Conservation (phyloP, 2,113 vertebrate species). For the Picathartes gymnocephalus region DNA sequence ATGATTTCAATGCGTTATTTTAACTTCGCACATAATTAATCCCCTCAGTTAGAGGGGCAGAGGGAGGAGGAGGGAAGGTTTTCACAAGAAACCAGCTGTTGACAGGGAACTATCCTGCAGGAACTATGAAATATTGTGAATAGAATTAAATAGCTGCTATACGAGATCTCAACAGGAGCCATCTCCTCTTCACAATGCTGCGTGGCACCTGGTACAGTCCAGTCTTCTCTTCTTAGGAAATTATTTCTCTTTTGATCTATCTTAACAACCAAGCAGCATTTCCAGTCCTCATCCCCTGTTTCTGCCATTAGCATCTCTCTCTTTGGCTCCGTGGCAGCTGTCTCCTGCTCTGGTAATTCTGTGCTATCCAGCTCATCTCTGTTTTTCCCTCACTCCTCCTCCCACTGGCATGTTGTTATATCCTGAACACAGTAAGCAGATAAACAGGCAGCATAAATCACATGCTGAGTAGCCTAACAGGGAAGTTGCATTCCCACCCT, state of each 20-base stretch:
- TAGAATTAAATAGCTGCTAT: neutral
- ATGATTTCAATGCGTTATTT: neutral
- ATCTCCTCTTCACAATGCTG: neutral
- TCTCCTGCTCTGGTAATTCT: neutral
- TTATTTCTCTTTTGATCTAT: neutral
- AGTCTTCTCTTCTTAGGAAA: neutral
- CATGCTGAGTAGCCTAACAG: neutral
- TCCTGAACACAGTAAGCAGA: neutral
- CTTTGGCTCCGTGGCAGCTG: neutral
- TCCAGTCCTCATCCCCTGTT: neutral
- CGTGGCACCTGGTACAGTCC: neutral
- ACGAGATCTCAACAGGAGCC: neutral
- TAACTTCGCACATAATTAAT: neutral
- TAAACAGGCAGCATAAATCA: slow-evolving; percentile 25
- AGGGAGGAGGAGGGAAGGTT: neutral
- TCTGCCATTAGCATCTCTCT: slow-evolving; percentile 5
- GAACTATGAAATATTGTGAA: neutral
- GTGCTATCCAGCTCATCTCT: neutral
- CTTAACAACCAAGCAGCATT: neutral
- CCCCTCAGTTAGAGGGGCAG: neutral
- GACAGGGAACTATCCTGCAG: neutral
- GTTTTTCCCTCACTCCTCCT: neutral
- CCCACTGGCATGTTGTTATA: neutral
- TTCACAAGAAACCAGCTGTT: neutral
- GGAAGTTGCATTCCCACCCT: neutral